Evolutionary conservation across 2,113 vertebrate genomes (phyloP).

Genomic region (Dascyllus trimaculatus): DNA sequence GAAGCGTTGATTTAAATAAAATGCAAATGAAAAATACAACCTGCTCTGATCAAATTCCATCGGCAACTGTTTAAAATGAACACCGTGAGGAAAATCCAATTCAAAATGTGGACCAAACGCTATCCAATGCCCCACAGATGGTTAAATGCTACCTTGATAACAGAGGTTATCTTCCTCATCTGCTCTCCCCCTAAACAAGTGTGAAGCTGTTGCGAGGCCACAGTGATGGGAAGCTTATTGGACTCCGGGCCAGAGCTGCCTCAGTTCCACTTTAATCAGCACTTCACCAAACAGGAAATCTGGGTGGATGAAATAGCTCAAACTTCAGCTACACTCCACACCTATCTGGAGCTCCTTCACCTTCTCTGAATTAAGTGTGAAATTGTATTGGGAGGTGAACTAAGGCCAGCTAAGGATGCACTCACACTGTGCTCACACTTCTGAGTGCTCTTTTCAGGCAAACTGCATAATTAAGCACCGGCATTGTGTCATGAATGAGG

Average conservation of each 20-base stretch:
- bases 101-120: not conserved
- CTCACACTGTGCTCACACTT: slow-evolving; percentile 24
- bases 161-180: slow-evolving; percentile 51
- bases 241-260: slow-evolving; percentile 42
- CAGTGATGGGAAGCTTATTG: slow-evolving; percentile 65
- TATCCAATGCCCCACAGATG: slow-evolving; percentile 19
- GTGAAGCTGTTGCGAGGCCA: slow-evolving; percentile 63
- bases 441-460: slow-evolving; percentile 39
- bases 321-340: slow-evolving; percentile 37
- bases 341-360: slow-evolving; percentile 53
- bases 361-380: slow-evolving; percentile 68
- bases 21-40: not conserved
- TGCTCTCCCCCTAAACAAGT: slow-evolving; percentile 52
- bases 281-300: slow-evolving; percentile 72
- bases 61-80: not conserved
- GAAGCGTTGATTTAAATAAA: no score
- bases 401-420: slow-evolving; percentile 39
- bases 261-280: slow-evolving; percentile 64
- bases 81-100: not conserved
- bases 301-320: slow-evolving; percentile 64
- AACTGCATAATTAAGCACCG: not conserved
- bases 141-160: slow-evolving; percentile 42
- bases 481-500: no score
- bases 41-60: not conserved
- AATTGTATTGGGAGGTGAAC: slow-evolving; percentile 67